These are phyloP conservation scores for Campodea augens DNA, from an alignment of 1,140 invertebrate species.

Conservation along the genomic window DNA sequence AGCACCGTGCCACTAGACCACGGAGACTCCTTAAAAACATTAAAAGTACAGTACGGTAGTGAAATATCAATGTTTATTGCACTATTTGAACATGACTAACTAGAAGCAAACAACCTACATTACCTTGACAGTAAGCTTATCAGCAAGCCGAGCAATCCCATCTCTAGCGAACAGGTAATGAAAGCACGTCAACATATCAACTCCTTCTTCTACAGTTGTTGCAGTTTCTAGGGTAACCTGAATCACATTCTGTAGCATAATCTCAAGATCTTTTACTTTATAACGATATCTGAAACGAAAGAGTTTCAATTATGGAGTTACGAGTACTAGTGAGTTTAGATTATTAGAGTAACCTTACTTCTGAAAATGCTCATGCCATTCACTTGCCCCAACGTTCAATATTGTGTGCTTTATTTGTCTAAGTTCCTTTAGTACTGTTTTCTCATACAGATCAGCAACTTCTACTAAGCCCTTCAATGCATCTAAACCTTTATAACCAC, in stretches of 20 bases:
- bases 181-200: slow-evolving; percentile 13
- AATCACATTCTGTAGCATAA: slow-evolving; percentile 14
- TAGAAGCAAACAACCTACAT: too few species aligned
- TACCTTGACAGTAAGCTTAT: slow-evolving; percentile 35
- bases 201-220: slow-evolving; percentile 10
- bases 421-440: slow-evolving; percentile 39
- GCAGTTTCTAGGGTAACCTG: slow-evolving; percentile 12
- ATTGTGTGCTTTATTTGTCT: slow-evolving; percentile 36
- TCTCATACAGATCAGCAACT: slow-evolving; percentile 50
- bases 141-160: slow-evolving; percentile 25
- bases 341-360: too few species aligned
- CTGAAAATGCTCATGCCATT: too few species aligned
- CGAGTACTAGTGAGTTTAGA: too few species aligned
- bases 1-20: too few species aligned
- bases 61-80: too few species aligned
- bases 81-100: too few species aligned
- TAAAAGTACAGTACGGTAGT: too few species aligned
- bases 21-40: too few species aligned
- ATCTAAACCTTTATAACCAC: slow-evolving; percentile 42
- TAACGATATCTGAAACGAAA: slow-evolving; percentile 10
- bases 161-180: slow-evolving; percentile 15
- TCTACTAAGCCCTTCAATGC: slow-evolving; percentile 47
- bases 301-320: too few species aligned
- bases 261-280: slow-evolving; percentile 9
- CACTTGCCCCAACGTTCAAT: slow-evolving; percentile 44